Evolutionary conservation across 2,113 vertebrate species (phyloP).

Genomic region (Brevimyrus niger): DNA sequence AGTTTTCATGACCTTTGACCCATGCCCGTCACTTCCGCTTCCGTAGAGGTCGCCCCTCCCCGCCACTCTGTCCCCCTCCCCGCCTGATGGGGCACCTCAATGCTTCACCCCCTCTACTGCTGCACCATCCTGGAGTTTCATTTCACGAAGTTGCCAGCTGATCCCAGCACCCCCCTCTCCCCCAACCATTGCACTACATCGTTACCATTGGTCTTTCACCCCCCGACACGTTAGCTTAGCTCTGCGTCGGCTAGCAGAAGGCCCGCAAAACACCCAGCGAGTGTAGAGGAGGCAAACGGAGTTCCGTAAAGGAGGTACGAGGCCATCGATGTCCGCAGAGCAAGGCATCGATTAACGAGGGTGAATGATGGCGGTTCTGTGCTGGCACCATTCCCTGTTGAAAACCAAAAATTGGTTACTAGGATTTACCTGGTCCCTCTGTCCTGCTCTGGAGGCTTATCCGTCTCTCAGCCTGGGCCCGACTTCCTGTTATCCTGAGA

Average conservation of each 20-base stretch:
- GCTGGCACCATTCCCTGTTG: background rate
- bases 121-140: conserved; percentile 1
- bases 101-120: background rate
- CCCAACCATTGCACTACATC: background rate
- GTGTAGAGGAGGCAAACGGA: background rate
- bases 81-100: background rate
- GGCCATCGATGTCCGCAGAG: background rate
- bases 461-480: no score
- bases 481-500: background rate
- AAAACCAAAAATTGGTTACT: background rate
- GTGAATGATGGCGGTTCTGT: background rate
- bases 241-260: background rate
- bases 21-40: background rate
- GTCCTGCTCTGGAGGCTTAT: no score
- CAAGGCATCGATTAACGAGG: background rate
- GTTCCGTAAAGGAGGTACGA: background rate
- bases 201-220: background rate
- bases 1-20: background rate
- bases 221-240: background rate
- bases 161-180: background rate
- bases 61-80: background rate
- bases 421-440: background rate
- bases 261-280: background rate
- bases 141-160: background rate
- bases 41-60: background rate